These are phyloP conservation scores for Monodelphis domestica DNA, from an alignment of 2,797 vertebrate genomes.

Conservation along the genomic window DNA sequence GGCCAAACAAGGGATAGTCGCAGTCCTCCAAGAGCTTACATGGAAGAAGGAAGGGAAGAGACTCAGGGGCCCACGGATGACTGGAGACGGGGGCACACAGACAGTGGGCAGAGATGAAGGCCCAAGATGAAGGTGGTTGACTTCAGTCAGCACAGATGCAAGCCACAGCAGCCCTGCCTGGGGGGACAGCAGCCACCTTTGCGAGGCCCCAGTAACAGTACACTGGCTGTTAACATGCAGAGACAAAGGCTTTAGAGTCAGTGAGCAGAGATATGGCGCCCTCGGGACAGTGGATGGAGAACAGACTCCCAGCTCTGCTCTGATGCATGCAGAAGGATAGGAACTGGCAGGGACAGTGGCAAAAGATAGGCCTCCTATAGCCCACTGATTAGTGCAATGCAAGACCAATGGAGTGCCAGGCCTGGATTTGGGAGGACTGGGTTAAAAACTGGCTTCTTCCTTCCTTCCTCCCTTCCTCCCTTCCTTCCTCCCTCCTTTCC, in stretches of 20 bases:
- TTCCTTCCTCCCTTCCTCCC: too few species aligned
- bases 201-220: not conserved
- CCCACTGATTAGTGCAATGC: too few species aligned
- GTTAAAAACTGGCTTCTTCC: too few species aligned
- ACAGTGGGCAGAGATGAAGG: too few species aligned
- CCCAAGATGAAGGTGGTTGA: not conserved
- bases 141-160: not conserved
- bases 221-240: not conserved
- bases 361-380: too few species aligned
- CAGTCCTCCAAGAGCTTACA: not conserved
- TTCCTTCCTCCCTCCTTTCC: too few species aligned
- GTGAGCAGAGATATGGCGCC: not conserved
- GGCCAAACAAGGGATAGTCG: not conserved
- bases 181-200: not conserved
- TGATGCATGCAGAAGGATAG: not conserved
- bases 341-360: not conserved
- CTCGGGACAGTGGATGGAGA: not conserved
- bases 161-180: not conserved
- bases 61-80: not conserved
- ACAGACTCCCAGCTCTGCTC: too few species aligned
- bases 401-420: too few species aligned
- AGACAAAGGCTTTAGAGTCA: not conserved
- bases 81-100: not conserved
- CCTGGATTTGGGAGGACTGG: too few species aligned
- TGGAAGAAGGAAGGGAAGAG: not conserved